A percentile compares a stretch with the other conserved stretches of the same genome.
Evolutionary conservation across 2,888 invertebrate genomes (phyloP).

Genomic region (Scelioninae gen. 2): DNA sequence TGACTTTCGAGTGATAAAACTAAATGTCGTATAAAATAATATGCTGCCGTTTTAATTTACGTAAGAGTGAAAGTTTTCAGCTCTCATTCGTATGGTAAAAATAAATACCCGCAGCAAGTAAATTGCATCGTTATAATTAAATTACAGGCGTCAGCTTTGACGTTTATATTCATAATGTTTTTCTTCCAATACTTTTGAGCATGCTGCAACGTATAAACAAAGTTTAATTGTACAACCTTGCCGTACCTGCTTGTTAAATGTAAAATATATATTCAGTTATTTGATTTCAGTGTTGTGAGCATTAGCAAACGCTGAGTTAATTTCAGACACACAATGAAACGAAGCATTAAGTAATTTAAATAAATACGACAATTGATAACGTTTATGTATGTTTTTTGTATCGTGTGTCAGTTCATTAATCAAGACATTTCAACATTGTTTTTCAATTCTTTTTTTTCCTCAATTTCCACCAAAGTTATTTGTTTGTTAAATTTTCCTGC

Average conservation of each 20-base stretch:
- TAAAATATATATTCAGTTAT: slow-evolving; percentile 30
- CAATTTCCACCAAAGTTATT: too few relatives aligned
- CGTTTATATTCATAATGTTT: slow-evolving; percentile 37
- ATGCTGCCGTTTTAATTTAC: slow-evolving; percentile 49
- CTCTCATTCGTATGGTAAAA: slow-evolving; percentile 34
- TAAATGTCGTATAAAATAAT: slow-evolving; percentile 50
- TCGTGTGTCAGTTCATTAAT: too few relatives aligned
- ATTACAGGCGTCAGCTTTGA: slow-evolving; percentile 40
- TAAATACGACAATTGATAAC: slow-evolving; percentile 23
- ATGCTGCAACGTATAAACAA: slow-evolving; percentile 33
- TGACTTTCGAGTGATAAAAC: slow-evolving; percentile 52
- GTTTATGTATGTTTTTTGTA: too few relatives aligned
- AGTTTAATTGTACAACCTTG: slow-evolving; percentile 39
- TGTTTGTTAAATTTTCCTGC: neutral
- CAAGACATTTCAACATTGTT: neutral
- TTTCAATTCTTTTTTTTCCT: too few relatives aligned
- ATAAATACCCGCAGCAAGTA: slow-evolving; percentile 29
- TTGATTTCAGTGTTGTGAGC: slow-evolving; percentile 30
- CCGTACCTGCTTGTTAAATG: slow-evolving; percentile 24
- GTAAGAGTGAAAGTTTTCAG: slow-evolving; percentile 57
- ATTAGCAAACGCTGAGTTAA: slow-evolving; percentile 15
- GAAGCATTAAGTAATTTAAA: slow-evolving; percentile 14
- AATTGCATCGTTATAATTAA: slow-evolving; percentile 55
- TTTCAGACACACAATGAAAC: slow-evolving; percentile 36
- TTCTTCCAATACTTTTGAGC: slow-evolving; percentile 21